Base-by-base conservation (phyloP, 2,797 vertebrate genomes). In the Synaphobranchus kaupii region DNA sequence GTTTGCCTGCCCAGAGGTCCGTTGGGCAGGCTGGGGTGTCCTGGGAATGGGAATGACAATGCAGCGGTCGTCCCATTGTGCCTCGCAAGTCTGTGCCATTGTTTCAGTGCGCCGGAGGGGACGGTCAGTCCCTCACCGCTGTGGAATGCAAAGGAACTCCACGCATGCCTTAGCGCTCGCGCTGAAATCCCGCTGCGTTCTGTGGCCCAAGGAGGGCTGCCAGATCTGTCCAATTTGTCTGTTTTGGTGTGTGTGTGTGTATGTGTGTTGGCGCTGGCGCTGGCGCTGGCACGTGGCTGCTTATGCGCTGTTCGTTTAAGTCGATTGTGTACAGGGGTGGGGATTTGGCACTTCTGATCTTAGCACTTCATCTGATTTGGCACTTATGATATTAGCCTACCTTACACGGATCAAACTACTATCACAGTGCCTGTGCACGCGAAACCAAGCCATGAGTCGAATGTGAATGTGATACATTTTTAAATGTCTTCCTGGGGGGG, bases 381-480 rank as follows among this genome's bases (percentile, higher is more conserved):
- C 68, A 8, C 63, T 54, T 52, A 9, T 73, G 12, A 76, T 39
- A 34, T 60, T 73, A 39, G 39, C 0, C 39, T 39, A 47, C 54
- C 63, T 8, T 87, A 31, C 28, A 28, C 28, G 17, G 31, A 10
- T 39, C 9, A 17, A 63, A 47, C 66, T 22, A 47, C 39, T 50
- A n/a, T 52, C 4, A 44, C 25, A 7, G 84, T 81, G 84, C 76
- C 66, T 50, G 52, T 83, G 85, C 83, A 83, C 44, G 85, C 48
- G 58, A 7, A 86, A 39, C 25, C 34, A 17, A 44, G 73, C 34
- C 31, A 34, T 22, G 73, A 76, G 73, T 63, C 25, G 86, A 80
- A 60, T 83, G 60, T 73, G 84, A 87, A 88, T 90, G n/a, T n/a
- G n/a, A n/a, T n/a, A n/a, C n/a, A n/a, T n/a, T n/a, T 58, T 86